These are phyloP conservation scores for Austrolebias charrua DNA, from an alignment of 2,797 vertebrate species.

Conservation along the genomic window DNA sequence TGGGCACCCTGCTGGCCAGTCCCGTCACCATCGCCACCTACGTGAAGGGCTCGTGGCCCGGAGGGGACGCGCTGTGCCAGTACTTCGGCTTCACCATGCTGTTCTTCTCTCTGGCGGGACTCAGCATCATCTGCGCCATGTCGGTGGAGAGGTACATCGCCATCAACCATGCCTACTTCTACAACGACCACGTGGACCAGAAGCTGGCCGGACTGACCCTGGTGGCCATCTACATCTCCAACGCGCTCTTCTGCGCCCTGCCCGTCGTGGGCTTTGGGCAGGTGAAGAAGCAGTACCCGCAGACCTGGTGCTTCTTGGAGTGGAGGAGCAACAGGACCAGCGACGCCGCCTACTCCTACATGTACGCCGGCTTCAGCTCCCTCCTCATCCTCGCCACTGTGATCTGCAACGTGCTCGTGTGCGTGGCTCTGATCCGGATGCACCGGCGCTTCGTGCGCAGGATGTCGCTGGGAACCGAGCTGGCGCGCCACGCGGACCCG, in stretches of 20 bases:
- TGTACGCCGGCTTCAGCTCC: constrained; percentile 94
- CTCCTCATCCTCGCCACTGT: constrained; percentile 90
- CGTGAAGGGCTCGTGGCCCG: constrained; percentile 89
- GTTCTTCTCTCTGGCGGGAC: constrained; percentile 93
- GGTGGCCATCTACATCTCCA: constrained; percentile 89
- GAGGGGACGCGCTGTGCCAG: constrained; percentile 87
- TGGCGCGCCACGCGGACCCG: constrained; percentile 78
- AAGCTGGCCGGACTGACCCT: constrained; percentile 88
- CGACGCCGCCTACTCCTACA: constrained; percentile 91
- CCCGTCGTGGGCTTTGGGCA: constrained; percentile 89
- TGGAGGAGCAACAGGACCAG: constrained; percentile 87
- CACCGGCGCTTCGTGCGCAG: constrained; percentile 90
- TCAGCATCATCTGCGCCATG: constrained; percentile 99
- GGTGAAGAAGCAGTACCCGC: constrained; percentile 88
- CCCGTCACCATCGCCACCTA: constrained; percentile 96
- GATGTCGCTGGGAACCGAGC: constrained; percentile 88
- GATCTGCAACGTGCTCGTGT: constrained; percentile 93
- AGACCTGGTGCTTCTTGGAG: constrained; percentile 97
- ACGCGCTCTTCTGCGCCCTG: constrained; percentile 92
- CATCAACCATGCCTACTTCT: constrained; percentile 98
- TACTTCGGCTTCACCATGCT: constrained; percentile 95
- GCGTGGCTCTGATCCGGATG: constrained; percentile 94
- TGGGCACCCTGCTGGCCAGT: constrained; percentile 94
- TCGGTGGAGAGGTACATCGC: constrained; percentile 96
- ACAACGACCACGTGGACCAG: constrained; percentile 92